A percentile compares a stretch with the other conserved stretches of the same genome.
Conservation (phyloP, 1,140 invertebrate species). For the Oryctes rhinoceros region DNA sequence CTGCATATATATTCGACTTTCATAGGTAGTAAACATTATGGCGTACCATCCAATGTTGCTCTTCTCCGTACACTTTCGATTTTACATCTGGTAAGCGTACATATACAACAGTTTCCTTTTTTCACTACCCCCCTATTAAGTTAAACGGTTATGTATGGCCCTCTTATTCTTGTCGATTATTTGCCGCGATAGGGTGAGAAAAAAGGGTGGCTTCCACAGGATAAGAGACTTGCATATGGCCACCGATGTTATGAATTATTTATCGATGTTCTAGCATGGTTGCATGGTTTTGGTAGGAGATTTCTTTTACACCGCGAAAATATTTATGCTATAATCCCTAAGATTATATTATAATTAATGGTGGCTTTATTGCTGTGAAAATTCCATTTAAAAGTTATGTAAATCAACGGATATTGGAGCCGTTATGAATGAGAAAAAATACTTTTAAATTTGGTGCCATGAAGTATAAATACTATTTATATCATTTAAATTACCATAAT, state of each 20-base stretch:
- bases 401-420: no score
- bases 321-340: background rate
- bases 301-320: background rate
- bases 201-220: constrained; percentile 30
- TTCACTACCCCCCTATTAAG: constrained; percentile 36
- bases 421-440: no score
- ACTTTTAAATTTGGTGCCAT: no score
- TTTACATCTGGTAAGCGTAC: background rate
- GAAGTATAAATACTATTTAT: no score
- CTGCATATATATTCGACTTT: background rate
- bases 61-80: background rate
- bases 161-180: constrained; percentile 37
- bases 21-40: constrained; percentile 16
- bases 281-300: background rate
- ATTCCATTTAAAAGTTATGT: background rate
- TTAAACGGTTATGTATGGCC: constrained; percentile 39
- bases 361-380: background rate
- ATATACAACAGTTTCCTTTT: constrained; percentile 33
- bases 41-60: background rate
- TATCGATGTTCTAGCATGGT: constrained; percentile 1
- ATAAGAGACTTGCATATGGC: constrained; percentile 27
- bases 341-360: constrained; percentile 9
- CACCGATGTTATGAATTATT: constrained; percentile 37
- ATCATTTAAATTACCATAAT: no score
- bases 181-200: constrained; percentile 26